Conservation (phyloP, 2,888 invertebrate genomes). For the Rhabditoides inermis region DNA sequence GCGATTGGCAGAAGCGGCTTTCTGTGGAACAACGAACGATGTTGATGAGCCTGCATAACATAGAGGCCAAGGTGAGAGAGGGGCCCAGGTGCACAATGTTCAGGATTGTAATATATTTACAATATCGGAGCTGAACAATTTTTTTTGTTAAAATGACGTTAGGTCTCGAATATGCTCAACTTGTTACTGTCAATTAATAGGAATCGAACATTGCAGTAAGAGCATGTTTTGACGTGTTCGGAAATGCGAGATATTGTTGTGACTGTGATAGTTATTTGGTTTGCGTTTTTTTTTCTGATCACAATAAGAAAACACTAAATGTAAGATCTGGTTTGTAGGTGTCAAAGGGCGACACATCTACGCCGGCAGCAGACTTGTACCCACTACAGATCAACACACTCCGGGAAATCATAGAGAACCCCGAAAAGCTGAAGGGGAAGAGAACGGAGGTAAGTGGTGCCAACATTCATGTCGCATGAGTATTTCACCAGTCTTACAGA, state of each 20-base stretch:
- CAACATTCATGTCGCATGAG: too few species aligned
- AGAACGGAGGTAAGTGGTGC: slow-evolving; percentile 33
- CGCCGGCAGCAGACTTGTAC: slow-evolving; percentile 38
- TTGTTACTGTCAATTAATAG: too few species aligned
- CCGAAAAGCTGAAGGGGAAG: slow-evolving; percentile 35
- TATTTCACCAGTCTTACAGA: slow-evolving; percentile 21
- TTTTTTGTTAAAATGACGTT: slow-evolving; percentile 1
- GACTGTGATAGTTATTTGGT: too few species aligned
- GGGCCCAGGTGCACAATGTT: background rate
- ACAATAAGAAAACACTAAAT: too few species aligned
- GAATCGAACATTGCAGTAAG: too few species aligned
- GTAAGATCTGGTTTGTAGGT: too few species aligned
- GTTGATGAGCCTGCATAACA: slow-evolving; percentile 44
- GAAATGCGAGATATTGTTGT: too few species aligned
- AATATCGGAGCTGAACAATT: background rate
- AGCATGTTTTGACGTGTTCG: too few species aligned
- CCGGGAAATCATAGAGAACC: slow-evolving; percentile 40
- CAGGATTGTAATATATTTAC: background rate
- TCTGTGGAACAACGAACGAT: slow-evolving; percentile 47
- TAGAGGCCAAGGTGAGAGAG: slow-evolving; percentile 40
- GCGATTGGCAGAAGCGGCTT: slow-evolving; percentile 40
- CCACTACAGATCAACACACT: slow-evolving; percentile 38
- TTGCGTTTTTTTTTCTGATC: too few species aligned
- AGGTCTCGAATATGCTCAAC: too few species aligned
- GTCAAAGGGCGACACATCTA: slow-evolving; percentile 37